Percentiles rank a stretch among this genome's conserved stretches.
phyloP scores from a whole-genome alignment of 1,140 invertebrate species.

The Orussus abietinus region DNA sequence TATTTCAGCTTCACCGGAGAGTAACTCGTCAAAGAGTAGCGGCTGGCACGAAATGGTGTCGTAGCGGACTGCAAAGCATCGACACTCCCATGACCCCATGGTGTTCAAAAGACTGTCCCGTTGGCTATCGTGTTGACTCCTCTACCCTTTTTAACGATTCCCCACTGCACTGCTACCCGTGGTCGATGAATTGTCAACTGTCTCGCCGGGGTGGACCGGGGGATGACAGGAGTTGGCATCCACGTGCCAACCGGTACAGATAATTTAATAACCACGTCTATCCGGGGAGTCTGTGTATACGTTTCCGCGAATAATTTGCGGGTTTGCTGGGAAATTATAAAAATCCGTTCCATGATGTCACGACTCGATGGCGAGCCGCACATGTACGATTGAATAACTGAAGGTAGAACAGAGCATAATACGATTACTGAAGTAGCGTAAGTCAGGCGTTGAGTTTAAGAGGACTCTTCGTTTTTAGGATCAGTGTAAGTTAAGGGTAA shows the following conservation, averaged over 20 bases:
- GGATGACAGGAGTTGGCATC: slow-evolving; percentile 21
- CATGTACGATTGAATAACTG: too few species aligned
- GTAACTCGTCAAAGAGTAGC: slow-evolving; percentile 52
- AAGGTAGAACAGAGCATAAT: slow-evolving; percentile 12
- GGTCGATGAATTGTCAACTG: slow-evolving; percentile 17
- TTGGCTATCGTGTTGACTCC: slow-evolving; percentile 45
- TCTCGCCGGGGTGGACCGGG: slow-evolving; percentile 18
- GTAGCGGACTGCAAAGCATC: slow-evolving; percentile 50
- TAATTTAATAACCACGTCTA: slow-evolving; percentile 21
- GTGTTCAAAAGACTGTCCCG: slow-evolving; percentile 55
- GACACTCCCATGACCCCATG: slow-evolving; percentile 49
- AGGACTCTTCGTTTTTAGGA: slow-evolving; percentile 8
- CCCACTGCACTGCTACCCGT: slow-evolving; percentile 27
- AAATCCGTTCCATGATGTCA: slow-evolving; percentile 16
- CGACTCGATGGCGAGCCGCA: too few species aligned
- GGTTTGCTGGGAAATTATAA: slow-evolving; percentile 22
- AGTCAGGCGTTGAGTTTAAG: slow-evolving; percentile 7
- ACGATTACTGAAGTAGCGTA: slow-evolving; percentile 6
- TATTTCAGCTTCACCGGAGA: slow-evolving; percentile 43
- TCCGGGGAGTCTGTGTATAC: slow-evolving; percentile 17
- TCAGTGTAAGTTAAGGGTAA: slow-evolving; percentile 12
- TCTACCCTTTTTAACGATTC: slow-evolving; percentile 30
- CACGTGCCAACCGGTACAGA: slow-evolving; percentile 22
- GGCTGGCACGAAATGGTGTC: slow-evolving; percentile 56
- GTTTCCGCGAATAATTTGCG: slow-evolving; percentile 15